phyloP scores from a whole-genome alignment of 1,140 invertebrate genomes.

The Centruroides sculpturatus region DNA sequence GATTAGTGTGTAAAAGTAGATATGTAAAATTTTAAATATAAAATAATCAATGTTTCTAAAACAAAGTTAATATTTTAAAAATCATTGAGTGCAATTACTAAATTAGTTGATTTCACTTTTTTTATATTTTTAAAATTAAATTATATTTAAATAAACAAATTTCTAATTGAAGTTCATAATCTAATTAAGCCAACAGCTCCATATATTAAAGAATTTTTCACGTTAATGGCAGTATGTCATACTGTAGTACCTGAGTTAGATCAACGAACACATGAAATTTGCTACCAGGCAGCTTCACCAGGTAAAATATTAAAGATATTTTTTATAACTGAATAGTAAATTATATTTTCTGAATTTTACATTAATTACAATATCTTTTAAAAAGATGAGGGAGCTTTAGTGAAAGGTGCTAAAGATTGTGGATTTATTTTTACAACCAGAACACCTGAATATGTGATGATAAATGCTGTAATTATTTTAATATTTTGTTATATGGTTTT shows the following conservation, averaged over 20 bases:
- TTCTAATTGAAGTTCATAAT: background rate
- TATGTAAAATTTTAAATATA: too few relatives aligned
- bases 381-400: constrained; percentile 73
- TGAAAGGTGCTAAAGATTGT: constrained; percentile 72
- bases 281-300: constrained; percentile 94
- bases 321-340: background rate
- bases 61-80: too few relatives aligned
- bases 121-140: too few relatives aligned
- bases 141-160: background rate
- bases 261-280: constrained; percentile 37
- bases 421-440: constrained; percentile 82
- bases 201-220: constrained; percentile 64
- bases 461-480: constrained; percentile 43
- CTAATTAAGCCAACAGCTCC: constrained; percentile 2
- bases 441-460: constrained; percentile 63
- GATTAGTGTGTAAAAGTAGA: too few relatives aligned
- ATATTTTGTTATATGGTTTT: background rate
- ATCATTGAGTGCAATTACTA: too few relatives aligned
- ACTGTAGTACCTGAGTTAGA: constrained; percentile 89
- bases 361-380: background rate
- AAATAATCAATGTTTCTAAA: too few relatives aligned
- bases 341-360: constrained; percentile 19
- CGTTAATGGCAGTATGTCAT: constrained; percentile 87
- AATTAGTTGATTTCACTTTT: too few relatives aligned
- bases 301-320: constrained; percentile 35